Evolutionary conservation across 2,888 invertebrate genomes (phyloP), one percentile per base, ranked within the genome.

Genomic region (Miltochrista miniata): DNA sequence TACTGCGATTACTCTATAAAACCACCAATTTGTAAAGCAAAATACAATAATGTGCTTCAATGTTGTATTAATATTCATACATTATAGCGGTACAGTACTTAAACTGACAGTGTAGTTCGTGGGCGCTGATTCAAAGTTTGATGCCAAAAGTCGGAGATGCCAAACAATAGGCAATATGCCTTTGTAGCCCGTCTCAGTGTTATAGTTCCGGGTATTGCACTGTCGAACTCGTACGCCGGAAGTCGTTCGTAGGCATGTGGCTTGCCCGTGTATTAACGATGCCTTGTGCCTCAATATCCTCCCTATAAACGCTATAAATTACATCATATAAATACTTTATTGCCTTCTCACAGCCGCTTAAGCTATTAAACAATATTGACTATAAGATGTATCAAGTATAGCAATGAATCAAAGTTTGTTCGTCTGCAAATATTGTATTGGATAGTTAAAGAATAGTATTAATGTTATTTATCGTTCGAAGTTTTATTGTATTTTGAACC

Each of bases 121-220:
- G 68, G 75, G 73, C 68, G 68, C 71, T 64, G 70, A 64, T 77
- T 82, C 77, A 74, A 81, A 72, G 77, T 83, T 80, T 74, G 83
- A 88, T 91, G 90, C 90, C 90, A 91, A 91, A 76, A 88, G 80
- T 79, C 74, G 81, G 74, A 84, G 86, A 88, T 89, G 90, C 90
- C 90, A 91, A 88, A 88, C 87, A 89, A 90, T 84, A 84, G 85
- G 85, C 88, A 87, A 85, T 88, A 87, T 81, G 83, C 79, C 72
- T 72, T 65, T 73, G 78, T 65, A 76, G 73, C 72, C 76, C 72
- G 71, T 68, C 69, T 68, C 64, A 68, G 64, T 67, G 65, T 72
- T 84, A 83, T 82, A 76, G 81, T 84, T 84, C 83, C 82, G 85
- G 72, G 77, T 79, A 78, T 81, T 73, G 81, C 76, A 61, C 64